These are phyloP conservation scores for Apteryx mantelli DNA, from an alignment of 2,113 vertebrate genomes.

Conservation along the genomic window DNA sequence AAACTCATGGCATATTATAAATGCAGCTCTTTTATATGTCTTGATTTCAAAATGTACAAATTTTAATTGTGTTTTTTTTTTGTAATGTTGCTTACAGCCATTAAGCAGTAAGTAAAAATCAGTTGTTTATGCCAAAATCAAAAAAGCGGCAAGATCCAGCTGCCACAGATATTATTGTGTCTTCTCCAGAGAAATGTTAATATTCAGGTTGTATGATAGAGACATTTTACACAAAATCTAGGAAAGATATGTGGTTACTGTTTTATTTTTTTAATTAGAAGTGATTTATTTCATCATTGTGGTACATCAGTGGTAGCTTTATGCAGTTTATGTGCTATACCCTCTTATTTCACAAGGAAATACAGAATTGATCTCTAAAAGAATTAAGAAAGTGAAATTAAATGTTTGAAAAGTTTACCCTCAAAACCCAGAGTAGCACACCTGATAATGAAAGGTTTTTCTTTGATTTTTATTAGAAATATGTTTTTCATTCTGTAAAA, in stretches of 20 bases:
- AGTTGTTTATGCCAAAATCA: conserved; percentile 66
- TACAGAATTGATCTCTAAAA: neutral
- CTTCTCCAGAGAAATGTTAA: neutral
- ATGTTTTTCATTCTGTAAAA: neutral
- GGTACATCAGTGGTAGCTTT: neutral
- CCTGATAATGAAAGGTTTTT: conserved; percentile 14
- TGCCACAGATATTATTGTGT: conserved; percentile 11
- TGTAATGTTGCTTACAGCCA: conserved; percentile 38
- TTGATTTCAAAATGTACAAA: neutral
- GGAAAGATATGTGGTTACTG: neutral
- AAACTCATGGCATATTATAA: neutral
- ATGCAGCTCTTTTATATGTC: neutral
- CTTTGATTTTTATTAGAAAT: neutral
- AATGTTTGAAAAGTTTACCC: neutral
- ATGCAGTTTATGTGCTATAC: neutral
- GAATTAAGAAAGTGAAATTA: neutral
- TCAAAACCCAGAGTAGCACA: neutral
- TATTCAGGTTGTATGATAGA: neutral
- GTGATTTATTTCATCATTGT: neutral
- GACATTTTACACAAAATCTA: neutral
- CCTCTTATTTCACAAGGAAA: neutral
- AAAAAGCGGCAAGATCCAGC: conserved; percentile 42
- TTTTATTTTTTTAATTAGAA: neutral
- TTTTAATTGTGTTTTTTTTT: neutral
- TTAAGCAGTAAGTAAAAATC: conserved; percentile 51